These are phyloP conservation scores for Folsomia candida DNA, from an alignment of 2,888 invertebrate species.

Conservation along the genomic window DNA sequence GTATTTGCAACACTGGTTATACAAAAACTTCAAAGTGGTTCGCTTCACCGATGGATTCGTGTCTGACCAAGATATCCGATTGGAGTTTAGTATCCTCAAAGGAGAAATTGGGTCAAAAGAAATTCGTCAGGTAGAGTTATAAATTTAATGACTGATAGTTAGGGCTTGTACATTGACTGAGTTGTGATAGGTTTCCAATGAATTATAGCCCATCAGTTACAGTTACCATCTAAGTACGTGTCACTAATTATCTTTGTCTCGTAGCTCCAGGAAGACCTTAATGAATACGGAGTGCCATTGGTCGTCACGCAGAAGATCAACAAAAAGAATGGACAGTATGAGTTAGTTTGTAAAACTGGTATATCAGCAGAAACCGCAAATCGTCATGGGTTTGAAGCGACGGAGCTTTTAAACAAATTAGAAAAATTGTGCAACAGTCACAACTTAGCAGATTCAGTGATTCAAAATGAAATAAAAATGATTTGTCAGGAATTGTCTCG, in stretches of 20 bases:
- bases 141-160: too few species aligned
- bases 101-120: constrained; percentile 34
- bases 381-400: constrained; percentile 34
- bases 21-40: constrained; percentile 39
- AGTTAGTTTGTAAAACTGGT: constrained; percentile 41
- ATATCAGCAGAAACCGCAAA: constrained; percentile 31
- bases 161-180: too few species aligned
- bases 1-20: constrained; percentile 39
- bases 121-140: constrained; percentile 29
- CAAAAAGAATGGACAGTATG: constrained; percentile 34
- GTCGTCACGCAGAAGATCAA: constrained; percentile 34
- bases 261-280: constrained; percentile 35
- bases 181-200: too few species aligned
- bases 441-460: background rate
- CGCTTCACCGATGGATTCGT: constrained; percentile 37
- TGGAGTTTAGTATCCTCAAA: constrained; percentile 40
- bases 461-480: background rate
- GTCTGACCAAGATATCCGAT: constrained; percentile 24
- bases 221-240: too few species aligned
- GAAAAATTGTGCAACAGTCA: constrained; percentile 21
- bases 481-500: background rate
- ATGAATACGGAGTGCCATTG: constrained; percentile 38
- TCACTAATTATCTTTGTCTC: too few species aligned
- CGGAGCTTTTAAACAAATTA: constrained; percentile 23
- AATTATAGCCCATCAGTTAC: too few species aligned